Percentiles rank a stretch among this genome's conserved stretches.
These are phyloP conservation scores for Lamellibrachia luymesi DNA, from an alignment of 1,140 invertebrate genomes.

Conservation along the genomic window DNA sequence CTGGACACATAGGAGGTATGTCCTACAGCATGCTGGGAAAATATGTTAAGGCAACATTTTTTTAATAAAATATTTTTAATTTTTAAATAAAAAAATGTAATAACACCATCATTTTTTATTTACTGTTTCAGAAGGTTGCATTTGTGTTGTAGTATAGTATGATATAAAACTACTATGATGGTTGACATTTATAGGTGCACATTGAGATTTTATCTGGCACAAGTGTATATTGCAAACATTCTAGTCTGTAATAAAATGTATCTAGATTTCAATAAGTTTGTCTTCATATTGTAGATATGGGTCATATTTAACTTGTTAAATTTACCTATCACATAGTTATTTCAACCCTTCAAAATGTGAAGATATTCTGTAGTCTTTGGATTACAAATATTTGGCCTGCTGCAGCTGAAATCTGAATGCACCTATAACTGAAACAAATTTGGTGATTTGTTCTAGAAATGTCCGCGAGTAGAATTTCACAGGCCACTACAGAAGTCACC, in stretches of 20 bases:
- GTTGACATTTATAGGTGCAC: no score
- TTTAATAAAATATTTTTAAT: background rate
- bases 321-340: background rate
- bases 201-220: background rate
- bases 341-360: background rate
- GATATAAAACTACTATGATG: no score
- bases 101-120: no score
- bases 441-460: background rate
- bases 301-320: background rate
- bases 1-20: background rate
- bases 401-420: no score
- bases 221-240: background rate
- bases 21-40: background rate
- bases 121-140: no score
- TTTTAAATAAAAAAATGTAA: no score
- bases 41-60: background rate
- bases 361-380: no score
- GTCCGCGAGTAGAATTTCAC: background rate
- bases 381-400: no score
- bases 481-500: background rate
- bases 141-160: no score
- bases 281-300: background rate
- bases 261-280: background rate
- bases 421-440: no score
- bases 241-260: background rate